Percentiles rank a stretch among this genome's conserved stretches.
Conservation (phyloP, 2,888 invertebrate species). For the Petrolisthes manimaculis region DNA sequence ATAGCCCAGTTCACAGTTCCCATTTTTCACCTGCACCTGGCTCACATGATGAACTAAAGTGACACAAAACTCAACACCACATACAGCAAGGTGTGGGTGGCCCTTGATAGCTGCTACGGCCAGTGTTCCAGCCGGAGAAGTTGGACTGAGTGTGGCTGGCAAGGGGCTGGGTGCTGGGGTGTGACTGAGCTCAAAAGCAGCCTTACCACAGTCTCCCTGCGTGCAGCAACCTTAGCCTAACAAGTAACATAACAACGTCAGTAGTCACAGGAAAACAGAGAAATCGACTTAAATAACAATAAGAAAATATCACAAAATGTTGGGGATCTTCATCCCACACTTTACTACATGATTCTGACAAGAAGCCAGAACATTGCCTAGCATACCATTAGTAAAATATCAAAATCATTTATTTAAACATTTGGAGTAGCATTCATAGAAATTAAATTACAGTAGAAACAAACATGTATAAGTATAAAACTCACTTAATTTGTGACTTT, state of each 20-base stretch:
- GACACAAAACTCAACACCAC: slow-evolving; percentile 23
- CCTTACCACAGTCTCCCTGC: slow-evolving; percentile 47
- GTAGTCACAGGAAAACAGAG: slow-evolving; percentile 66
- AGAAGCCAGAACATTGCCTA: slow-evolving; percentile 51
- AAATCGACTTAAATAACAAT: slow-evolving; percentile 66
- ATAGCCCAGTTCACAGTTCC: neutral
- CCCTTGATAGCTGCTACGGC: neutral
- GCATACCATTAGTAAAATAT: slow-evolving; percentile 65
- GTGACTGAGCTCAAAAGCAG: slow-evolving; percentile 31
- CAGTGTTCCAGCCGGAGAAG: slow-evolving; percentile 6
- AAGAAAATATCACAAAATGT: slow-evolving; percentile 66
- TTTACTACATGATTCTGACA: slow-evolving; percentile 58
- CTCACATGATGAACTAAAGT: slow-evolving; percentile 31
- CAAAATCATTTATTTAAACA: slow-evolving; percentile 64
- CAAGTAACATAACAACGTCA: slow-evolving; percentile 66
- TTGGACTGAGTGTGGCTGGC: neutral
- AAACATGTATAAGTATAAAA: slow-evolving; percentile 65
- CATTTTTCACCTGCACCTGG: neutral
- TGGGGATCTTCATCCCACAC: slow-evolving; percentile 61
- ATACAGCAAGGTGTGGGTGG: neutral
- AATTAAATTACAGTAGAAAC: slow-evolving; percentile 62
- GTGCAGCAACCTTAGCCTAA: slow-evolving; percentile 64
- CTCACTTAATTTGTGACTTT: slow-evolving; percentile 65
- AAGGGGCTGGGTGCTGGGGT: slow-evolving; percentile 13
- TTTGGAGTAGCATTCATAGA: slow-evolving; percentile 64